Evolutionary conservation across 1,140 invertebrate species (phyloP).

Genomic region (Dreissena rostriformis): DNA sequence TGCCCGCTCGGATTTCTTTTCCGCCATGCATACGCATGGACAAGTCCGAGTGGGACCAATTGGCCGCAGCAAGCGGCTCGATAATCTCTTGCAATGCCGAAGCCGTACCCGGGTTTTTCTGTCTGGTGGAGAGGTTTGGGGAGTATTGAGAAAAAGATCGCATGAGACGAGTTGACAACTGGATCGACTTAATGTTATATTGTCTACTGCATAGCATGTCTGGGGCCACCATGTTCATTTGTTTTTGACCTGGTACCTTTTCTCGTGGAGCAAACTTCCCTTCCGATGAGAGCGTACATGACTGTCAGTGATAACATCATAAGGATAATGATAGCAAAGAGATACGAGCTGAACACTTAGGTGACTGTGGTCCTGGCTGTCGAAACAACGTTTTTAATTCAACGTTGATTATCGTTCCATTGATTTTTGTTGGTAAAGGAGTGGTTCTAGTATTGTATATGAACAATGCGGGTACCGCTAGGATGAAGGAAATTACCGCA

Average conservation of each 20-base stretch:
- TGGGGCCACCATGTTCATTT: background rate
- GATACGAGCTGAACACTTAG: slow-evolving; percentile 45
- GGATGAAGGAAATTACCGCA: background rate
- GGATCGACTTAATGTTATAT: background rate
- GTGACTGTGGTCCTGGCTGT: slow-evolving; percentile 7
- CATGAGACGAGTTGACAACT: slow-evolving; percentile 32
- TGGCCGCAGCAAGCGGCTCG: slow-evolving; percentile 12
- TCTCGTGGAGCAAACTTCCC: slow-evolving; percentile 24
- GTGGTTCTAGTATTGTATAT: slow-evolving; percentile 47
- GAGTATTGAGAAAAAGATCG: slow-evolving; percentile 23
- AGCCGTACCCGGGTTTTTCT: background rate
- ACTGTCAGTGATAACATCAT: slow-evolving; percentile 35
- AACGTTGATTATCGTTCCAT: background rate
- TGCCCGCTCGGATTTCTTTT: slow-evolving; percentile 36
- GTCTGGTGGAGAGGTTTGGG: background rate
- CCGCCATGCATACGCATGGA: slow-evolving; percentile 46
- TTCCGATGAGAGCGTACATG: slow-evolving; percentile 46
- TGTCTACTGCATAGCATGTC: background rate
- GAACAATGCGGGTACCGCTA: slow-evolving; percentile 23
- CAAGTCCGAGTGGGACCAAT: slow-evolving; percentile 32
- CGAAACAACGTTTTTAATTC: slow-evolving; percentile 37
- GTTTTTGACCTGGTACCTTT: background rate
- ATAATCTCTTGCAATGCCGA: slow-evolving; percentile 24
- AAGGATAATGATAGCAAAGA: slow-evolving; percentile 28
- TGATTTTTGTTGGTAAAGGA: background rate